Evolutionary conservation across 2,888 invertebrate genomes (phyloP), one percentile per base, ranked within the genome.

Genomic region (Bombylius major): DNA sequence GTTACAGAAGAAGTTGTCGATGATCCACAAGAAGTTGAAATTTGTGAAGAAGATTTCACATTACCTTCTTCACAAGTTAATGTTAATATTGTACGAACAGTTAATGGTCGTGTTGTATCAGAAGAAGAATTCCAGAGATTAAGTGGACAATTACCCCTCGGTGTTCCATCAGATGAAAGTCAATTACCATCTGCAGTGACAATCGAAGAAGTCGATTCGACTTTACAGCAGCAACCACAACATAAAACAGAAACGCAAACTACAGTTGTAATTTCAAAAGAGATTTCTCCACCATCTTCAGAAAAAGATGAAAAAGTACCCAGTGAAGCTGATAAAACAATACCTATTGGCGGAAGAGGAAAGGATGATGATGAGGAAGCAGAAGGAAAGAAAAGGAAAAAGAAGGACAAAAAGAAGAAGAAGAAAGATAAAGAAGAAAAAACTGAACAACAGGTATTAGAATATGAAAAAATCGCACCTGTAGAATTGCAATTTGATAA

Each of bases 1-100:
- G 80, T 88, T 0, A 84, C 84, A 8, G 91, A 91, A 71, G 90
- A 91, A 75, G 74, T 90, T 1, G 78, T 90, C 48, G 91, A 91
- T 66, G 90, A 90, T 70, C 91, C 91, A 0, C 90, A 89, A 70
- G 72, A 73, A 61, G 60, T 72, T 32, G 73, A 74, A 60, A 61
- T 73, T 4, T 69, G 65, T 14, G 70, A 70, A 58, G 70, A 69
- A 60, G 67, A 71, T 55, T 42, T 11, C 9, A 8, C 39, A 11
- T 4, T 11, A 42, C 56, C 67, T 1, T 63, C 68, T 23, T 70
- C 72, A 5, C 67, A 70, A 51, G 64, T 72, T 6, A 67, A 68
- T 59, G 65, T 84, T 48, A 82, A 80, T 60, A 81, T 83, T 23
- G 71, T 78, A 6, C 76, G 79, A 56, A 79, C 76, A 11, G 77